Percentiles rank a stretch among this genome's conserved stretches.
Evolutionary conservation across 1,140 invertebrate genomes (phyloP).

Genomic region (Papilio dardanus): DNA sequence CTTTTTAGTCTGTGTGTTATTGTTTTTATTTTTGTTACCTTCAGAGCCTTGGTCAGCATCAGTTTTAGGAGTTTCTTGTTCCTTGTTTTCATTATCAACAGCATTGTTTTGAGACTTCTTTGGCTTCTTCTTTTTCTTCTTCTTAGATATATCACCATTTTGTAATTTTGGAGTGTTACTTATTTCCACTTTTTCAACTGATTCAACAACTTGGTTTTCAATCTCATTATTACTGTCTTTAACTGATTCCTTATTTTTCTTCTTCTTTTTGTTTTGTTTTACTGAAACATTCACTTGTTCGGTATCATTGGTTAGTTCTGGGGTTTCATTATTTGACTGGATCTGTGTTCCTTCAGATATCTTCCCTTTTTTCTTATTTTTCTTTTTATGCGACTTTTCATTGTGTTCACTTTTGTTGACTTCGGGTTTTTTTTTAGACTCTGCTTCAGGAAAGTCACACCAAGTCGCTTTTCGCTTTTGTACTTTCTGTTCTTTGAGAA

Average conservation of each 20-base stretch:
- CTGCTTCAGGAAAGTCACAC: slow-evolving; percentile 81
- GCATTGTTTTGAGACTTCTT: neutral
- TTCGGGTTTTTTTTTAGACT: slow-evolving; percentile 47
- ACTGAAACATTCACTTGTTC: neutral
- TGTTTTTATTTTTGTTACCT: slow-evolving; percentile 38
- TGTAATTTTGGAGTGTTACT: neutral
- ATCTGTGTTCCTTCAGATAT: neutral
- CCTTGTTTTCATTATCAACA: slow-evolving; percentile 7
- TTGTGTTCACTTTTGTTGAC: slow-evolving; percentile 27
- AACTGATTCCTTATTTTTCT: slow-evolving; percentile 12
- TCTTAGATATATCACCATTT: slow-evolving; percentile 31
- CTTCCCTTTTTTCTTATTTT: slow-evolving; percentile 40
- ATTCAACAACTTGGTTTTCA: neutral
- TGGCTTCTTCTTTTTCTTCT: slow-evolving; percentile 39
- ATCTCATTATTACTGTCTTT: neutral
- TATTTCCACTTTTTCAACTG: slow-evolving; percentile 4
- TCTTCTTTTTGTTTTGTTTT: slow-evolving; percentile 30
- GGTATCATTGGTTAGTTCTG: neutral
- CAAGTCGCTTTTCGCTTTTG: slow-evolving; percentile 78
- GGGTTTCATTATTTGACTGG: neutral
- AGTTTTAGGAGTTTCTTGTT: slow-evolving; percentile 41
- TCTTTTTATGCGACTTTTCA: slow-evolving; percentile 37
- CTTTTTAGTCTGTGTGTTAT: slow-evolving; percentile 59
- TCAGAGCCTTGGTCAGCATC: slow-evolving; percentile 26
- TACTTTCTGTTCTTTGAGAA: slow-evolving; percentile 81